A percentile compares a stretch with the other conserved stretches of the same genome.
These are phyloP conservation scores for Macrobrachium rosenbergii DNA, from an alignment of 1,140 invertebrate species.

Conservation along the genomic window DNA sequence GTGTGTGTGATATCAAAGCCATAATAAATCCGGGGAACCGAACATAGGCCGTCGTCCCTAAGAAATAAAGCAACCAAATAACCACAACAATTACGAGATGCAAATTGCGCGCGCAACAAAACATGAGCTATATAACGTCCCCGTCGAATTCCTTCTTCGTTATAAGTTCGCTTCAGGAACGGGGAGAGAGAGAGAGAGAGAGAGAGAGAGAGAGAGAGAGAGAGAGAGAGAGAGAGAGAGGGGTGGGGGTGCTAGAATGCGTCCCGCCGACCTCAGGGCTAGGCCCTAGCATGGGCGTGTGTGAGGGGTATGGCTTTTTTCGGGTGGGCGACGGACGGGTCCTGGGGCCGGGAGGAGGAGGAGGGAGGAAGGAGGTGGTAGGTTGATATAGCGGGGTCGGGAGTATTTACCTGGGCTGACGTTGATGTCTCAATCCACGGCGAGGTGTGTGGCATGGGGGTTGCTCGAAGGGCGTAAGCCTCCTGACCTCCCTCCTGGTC, in stretches of 20 bases:
- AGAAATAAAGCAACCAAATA: too few relatives aligned
- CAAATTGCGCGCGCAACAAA: too few relatives aligned
- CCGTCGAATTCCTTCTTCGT: too few relatives aligned
- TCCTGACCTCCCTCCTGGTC: background rate
- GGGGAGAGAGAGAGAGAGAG: background rate
- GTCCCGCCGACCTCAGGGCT: background rate
- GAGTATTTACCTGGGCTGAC: constrained; percentile 61
- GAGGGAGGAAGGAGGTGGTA: background rate
- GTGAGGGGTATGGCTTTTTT: background rate
- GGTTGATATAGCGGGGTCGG: constrained; percentile 60
- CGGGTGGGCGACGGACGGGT: constrained; percentile 7
- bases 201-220: background rate
- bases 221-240: background rate
- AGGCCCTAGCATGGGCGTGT: background rate
- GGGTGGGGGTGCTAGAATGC: background rate
- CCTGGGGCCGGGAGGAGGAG: background rate
- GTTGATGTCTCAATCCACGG: constrained; percentile 65
- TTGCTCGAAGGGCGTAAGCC: constrained; percentile 1
- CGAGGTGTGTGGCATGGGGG: constrained; percentile 45
- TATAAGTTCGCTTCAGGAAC: background rate
- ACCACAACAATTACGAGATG: too few relatives aligned
- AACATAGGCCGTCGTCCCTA: too few relatives aligned
- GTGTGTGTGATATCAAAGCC: too few relatives aligned
- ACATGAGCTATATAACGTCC: too few relatives aligned
- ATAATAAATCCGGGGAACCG: too few relatives aligned